Evolutionary conservation across 2,797 vertebrate genomes (phyloP).

Genomic region (Todus mexicanus): DNA sequence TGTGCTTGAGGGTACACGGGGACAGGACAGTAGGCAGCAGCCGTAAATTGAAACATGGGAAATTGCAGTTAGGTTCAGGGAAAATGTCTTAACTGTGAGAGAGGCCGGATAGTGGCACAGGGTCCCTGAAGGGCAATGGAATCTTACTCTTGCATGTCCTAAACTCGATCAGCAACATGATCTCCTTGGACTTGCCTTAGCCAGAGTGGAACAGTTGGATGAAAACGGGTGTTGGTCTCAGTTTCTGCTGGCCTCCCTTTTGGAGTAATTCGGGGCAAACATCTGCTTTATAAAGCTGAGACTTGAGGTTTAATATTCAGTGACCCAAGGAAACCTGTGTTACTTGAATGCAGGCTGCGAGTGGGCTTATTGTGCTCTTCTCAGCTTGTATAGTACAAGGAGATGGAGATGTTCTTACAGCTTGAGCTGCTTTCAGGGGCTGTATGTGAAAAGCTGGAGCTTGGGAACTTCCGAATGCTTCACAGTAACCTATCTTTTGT

Average conservation of each 20-base stretch:
- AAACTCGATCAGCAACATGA: rapidly evolving
- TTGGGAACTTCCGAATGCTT: neutral
- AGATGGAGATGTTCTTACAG: neutral
- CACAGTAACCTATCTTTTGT: neutral
- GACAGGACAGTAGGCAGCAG: neutral
- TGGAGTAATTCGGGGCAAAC: neutral
- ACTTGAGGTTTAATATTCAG: neutral
- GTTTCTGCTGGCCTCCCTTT: neutral
- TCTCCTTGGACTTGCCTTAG: neutral
- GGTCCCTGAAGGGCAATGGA: neutral
- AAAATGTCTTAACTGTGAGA: neutral
- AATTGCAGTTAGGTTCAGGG: neutral
- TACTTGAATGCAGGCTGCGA: too few species aligned
- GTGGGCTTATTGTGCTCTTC: neutral
- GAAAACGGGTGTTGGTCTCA: neutral
- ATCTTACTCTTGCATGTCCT: neutral
- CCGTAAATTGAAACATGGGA: neutral
- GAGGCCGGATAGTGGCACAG: neutral
- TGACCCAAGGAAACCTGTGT: rapidly evolving
- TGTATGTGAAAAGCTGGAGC: neutral
- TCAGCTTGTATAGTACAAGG: rapidly evolving
- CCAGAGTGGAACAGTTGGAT: neutral
- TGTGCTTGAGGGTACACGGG: rapidly evolving
- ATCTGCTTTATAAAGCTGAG: neutral
- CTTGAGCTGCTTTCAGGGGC: neutral